Evolutionary conservation across 2,797 vertebrate species (phyloP).

Genomic region (Phataginus tetradactyla): DNA sequence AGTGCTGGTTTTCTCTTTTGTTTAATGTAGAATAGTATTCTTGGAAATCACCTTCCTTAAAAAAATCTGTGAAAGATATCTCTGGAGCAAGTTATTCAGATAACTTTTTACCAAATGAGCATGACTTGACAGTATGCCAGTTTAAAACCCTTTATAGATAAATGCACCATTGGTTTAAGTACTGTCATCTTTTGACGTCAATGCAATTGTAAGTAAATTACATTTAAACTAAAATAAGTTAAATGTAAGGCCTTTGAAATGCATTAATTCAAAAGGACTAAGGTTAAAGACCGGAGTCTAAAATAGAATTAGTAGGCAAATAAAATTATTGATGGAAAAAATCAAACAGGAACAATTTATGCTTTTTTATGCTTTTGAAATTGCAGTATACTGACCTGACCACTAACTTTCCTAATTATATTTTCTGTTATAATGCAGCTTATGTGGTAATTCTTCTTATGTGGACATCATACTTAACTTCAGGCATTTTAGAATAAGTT

Average conservation of each 20-base stretch:
- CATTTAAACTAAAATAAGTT: constrained; percentile 8
- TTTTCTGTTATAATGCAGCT: not conserved
- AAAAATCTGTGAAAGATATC: not conserved
- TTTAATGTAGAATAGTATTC: not conserved
- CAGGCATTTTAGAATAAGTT: not conserved
- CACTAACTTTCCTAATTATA: not conserved
- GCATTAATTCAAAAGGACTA: not conserved
- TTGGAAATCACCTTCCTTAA: not conserved
- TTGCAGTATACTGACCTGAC: not conserved
- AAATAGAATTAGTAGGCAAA: constrained; percentile 11
- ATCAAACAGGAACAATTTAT: not conserved
- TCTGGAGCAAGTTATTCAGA: not conserved
- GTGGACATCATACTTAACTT: not conserved
- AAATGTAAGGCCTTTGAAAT: constrained; percentile 31
- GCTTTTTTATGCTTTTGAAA: not conserved
- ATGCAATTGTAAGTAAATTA: constrained; percentile 44
- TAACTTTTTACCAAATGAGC: not conserved
- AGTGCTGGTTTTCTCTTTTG: not conserved
- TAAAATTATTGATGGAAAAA: not conserved
- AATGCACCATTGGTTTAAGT: not conserved
- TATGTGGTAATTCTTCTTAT: not conserved
- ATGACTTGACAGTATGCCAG: not conserved
- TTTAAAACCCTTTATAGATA: constrained; percentile 17
- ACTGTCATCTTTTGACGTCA: not conserved
- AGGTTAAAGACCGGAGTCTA: not conserved